Conservation (phyloP, 2,113 vertebrate genomes). For the Burhinus oedicnemus region DNA sequence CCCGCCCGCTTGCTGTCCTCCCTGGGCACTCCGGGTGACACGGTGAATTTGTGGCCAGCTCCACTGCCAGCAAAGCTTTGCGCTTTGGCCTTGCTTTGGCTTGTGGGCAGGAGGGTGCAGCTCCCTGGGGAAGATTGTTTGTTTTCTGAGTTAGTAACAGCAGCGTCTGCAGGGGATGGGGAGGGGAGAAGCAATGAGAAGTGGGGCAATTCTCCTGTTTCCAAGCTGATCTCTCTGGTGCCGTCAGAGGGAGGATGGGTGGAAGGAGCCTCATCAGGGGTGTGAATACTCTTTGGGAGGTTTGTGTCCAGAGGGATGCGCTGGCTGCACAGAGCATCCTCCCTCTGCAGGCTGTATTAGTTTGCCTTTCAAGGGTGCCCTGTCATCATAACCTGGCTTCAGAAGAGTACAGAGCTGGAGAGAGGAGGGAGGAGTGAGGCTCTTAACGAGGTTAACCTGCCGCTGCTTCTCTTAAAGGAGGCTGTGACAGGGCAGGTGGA, state of each 20-base stretch:
- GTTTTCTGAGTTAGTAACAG: background rate
- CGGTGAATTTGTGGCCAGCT: rapidly evolving
- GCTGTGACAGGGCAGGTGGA: background rate
- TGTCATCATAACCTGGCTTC: background rate
- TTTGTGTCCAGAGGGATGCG: rapidly evolving
- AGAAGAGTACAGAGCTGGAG: background rate
- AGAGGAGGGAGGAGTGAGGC: background rate
- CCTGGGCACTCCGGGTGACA: background rate
- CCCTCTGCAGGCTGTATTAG: background rate
- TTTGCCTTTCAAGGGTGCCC: background rate
- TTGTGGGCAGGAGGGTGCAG: background rate
- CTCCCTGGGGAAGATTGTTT: background rate
- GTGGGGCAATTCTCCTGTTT: background rate
- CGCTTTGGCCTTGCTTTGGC: background rate
- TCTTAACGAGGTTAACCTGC: background rate
- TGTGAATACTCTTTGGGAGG: rapidly evolving
- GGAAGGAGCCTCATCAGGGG: background rate
- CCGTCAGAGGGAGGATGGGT: background rate
- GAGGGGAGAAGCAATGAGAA: background rate
- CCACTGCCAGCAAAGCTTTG: background rate
- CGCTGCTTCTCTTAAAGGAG: background rate
- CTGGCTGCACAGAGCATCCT: background rate
- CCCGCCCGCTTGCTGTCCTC: rapidly evolving
- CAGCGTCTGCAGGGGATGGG: background rate
- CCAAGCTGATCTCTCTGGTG: background rate